Percentiles rank a stretch among this genome's conserved stretches.
phyloP scores from a whole-genome alignment of 1,140 invertebrate species.

The Drosophila bocki region DNA sequence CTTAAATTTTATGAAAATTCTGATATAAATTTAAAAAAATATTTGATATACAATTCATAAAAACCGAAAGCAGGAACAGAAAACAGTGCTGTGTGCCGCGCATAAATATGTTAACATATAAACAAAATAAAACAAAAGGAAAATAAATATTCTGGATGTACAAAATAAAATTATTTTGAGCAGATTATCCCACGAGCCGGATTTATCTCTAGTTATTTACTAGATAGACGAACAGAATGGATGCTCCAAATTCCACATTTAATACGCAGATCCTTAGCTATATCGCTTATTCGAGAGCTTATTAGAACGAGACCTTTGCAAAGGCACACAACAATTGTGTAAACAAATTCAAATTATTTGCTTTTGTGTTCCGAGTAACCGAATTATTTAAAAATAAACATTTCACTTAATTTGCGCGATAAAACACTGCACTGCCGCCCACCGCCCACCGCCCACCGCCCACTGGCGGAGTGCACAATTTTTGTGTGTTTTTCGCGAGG shows the following conservation, averaged over 20 bases:
- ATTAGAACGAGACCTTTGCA: constrained; percentile 18
- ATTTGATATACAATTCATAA: background rate
- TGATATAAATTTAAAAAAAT: background rate
- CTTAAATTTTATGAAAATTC: background rate
- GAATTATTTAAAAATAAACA: constrained; percentile 65
- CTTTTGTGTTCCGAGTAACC: constrained; percentile 26
- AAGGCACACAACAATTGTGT: constrained; percentile 30
- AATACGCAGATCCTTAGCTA: constrained; percentile 7
- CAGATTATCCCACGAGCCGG: constrained; percentile 13
- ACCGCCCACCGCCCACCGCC: constrained; percentile 42
- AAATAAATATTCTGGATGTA: background rate
- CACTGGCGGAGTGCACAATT: constrained; percentile 33
- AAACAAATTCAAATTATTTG: constrained; percentile 57
- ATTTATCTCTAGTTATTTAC: constrained; percentile 5
- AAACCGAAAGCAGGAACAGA: background rate
- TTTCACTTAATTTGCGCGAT: constrained; percentile 69
- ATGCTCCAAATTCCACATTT: constrained; percentile 7
- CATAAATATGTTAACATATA: constrained; percentile 27
- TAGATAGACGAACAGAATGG: background rate
- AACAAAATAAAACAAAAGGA: constrained; percentile 10
- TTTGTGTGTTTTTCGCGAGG: constrained; percentile 28
- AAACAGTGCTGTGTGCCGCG: constrained; percentile 8
- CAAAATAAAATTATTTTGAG: constrained; percentile 1
- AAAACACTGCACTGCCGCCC: constrained; percentile 22
- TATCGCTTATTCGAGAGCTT: constrained; percentile 2